Percentiles rank a stretch among this genome's conserved stretches.
These are phyloP conservation scores for Myotis daubentonii DNA, from an alignment of 2,797 vertebrate genomes.

Conservation along the genomic window DNA sequence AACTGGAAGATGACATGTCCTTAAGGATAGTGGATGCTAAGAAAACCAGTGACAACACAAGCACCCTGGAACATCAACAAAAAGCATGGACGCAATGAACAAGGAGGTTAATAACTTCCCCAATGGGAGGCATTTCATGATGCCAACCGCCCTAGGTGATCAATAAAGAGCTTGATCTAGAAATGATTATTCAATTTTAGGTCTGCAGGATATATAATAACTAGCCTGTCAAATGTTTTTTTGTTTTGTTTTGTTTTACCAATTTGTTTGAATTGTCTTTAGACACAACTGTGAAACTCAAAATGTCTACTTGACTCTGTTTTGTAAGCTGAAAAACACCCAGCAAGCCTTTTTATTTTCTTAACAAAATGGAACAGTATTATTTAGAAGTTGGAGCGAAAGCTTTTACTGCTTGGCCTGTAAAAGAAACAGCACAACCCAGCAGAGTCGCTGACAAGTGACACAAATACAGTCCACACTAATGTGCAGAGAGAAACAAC, in stretches of 20 bases:
- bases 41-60: background rate
- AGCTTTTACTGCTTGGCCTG: background rate
- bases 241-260: background rate
- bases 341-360: slow-evolving; percentile 31
- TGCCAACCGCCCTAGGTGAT: background rate
- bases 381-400: slow-evolving; percentile 47
- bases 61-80: background rate
- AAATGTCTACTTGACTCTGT: background rate
- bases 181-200: slow-evolving; percentile 11
- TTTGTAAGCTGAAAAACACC: slow-evolving; percentile 45
- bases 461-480: slow-evolving; percentile 67
- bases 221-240: background rate
- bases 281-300: background rate
- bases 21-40: background rate
- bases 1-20: background rate
- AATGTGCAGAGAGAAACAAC: slow-evolving; percentile 73
- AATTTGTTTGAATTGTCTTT: slow-evolving; percentile 28
- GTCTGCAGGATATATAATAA: background rate
- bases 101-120: background rate
- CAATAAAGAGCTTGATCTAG: background rate
- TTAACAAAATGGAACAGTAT: background rate
- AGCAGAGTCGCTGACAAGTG: slow-evolving; percentile 56
- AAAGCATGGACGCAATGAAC: background rate
- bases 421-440: background rate
- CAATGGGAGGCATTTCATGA: background rate